These are phyloP conservation scores for Ips typographus DNA, from an alignment of 1,140 invertebrate genomes.

Conservation along the genomic window DNA sequence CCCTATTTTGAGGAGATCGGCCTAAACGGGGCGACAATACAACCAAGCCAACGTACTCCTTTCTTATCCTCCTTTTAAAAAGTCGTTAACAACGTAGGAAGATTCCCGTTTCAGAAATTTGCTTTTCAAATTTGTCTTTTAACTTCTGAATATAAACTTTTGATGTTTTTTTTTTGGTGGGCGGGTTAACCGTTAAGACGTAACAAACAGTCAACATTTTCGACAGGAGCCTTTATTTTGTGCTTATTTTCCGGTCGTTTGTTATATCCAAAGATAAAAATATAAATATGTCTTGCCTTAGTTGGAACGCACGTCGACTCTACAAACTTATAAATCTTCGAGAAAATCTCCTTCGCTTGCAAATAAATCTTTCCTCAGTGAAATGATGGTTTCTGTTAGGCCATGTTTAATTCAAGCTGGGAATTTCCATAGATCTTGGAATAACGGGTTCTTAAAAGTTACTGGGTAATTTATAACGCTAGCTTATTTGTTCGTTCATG, in stretches of 20 bases:
- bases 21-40: no score
- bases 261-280: conserved; percentile 29
- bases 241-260: conserved; percentile 20
- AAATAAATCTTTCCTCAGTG: conserved; percentile 17
- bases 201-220: not conserved
- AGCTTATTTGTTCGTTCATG: not conserved
- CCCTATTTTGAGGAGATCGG: no score
- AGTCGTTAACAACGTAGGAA: no score
- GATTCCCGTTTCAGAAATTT: no score
- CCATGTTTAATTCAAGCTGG: conserved; percentile 22
- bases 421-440: conserved; percentile 18
- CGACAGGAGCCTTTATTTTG: conserved; percentile 10
- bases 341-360: conserved; percentile 23
- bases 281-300: conserved; percentile 30
- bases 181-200: no score
- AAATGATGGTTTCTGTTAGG: conserved; percentile 23
- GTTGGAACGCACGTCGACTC: conserved; percentile 20
- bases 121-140: no score
- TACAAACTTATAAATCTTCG: conserved; percentile 27
- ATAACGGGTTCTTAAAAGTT: conserved; percentile 1
- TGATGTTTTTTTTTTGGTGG: no score
- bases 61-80: no score
- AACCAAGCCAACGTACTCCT: no score
- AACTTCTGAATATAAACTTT: no score
- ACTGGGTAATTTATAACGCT: not conserved